These are phyloP conservation scores for Drosophila triauraria DNA, from an alignment of 1,140 invertebrate species.

Conservation along the genomic window DNA sequence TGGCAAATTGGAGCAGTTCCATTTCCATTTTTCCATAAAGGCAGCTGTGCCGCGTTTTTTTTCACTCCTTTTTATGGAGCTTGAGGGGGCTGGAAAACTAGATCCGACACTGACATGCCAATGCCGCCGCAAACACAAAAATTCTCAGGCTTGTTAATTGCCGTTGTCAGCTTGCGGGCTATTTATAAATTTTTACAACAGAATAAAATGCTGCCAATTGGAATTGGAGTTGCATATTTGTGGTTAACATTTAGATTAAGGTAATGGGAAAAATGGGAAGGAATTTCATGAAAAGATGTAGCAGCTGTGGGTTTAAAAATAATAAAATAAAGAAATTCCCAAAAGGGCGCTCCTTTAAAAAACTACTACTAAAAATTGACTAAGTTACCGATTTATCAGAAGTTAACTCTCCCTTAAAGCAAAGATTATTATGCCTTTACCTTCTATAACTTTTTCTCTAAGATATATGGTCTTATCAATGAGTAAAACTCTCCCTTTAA, in stretches of 20 bases:
- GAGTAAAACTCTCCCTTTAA: not conserved
- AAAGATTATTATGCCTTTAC: not conserved
- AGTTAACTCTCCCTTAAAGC: too few species aligned
- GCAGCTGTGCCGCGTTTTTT: slow-evolving; percentile 46
- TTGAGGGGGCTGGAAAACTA: slow-evolving; percentile 23
- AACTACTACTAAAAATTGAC: too few species aligned
- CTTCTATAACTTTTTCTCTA: not conserved
- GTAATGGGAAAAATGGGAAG: slow-evolving; percentile 16
- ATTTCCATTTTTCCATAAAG: slow-evolving; percentile 52
- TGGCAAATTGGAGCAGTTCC: slow-evolving; percentile 77
- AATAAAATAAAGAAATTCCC: too few species aligned
- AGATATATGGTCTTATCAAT: slow-evolving; percentile 17
- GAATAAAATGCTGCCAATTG: slow-evolving; percentile 41
- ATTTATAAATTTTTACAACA: slow-evolving; percentile 68
- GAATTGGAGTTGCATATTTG: slow-evolving; percentile 49
- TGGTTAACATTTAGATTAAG: slow-evolving; percentile 50
- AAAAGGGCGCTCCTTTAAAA: too few species aligned
- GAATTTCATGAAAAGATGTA: not conserved
- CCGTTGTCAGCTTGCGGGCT: slow-evolving; percentile 76
- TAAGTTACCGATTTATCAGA: too few species aligned
- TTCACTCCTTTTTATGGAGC: not conserved
- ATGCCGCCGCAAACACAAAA: slow-evolving; percentile 57
- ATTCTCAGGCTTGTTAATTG: slow-evolving; percentile 81
- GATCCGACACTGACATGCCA: slow-evolving; percentile 66
- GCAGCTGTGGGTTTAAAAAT: too few species aligned